Evolutionary conservation across 2,113 vertebrate genomes (phyloP).

Genomic region (Diadophis punctatus): DNA sequence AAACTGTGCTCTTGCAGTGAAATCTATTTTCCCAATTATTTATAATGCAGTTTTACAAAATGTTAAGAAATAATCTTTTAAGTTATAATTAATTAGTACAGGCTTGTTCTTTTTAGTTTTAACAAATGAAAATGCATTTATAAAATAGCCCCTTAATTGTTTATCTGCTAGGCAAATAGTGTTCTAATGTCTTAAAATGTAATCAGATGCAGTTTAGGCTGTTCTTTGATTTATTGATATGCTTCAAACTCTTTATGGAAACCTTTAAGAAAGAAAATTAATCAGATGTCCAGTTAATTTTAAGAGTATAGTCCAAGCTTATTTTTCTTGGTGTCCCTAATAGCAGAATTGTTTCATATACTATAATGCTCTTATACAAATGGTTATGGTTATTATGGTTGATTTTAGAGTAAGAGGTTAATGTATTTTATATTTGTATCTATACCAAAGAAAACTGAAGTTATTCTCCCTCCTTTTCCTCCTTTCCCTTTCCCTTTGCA

Average conservation of each 20-base stretch:
- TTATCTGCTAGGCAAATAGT: constrained; percentile 66
- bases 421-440: not conserved
- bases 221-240: constrained; percentile 61
- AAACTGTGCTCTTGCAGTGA: constrained; percentile 36
- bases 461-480: not conserved
- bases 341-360: constrained; percentile 26
- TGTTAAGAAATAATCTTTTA: constrained; percentile 61
- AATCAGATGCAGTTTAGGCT: constrained; percentile 53
- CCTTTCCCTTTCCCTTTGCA: not conserved
- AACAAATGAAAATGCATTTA: constrained; percentile 64
- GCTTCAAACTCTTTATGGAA: constrained; percentile 52
- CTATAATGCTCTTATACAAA: constrained; percentile 32
- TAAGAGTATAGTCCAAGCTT: constrained; percentile 31
- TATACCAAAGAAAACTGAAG: not conserved
- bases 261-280: constrained; percentile 52
- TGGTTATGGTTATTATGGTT: not conserved
- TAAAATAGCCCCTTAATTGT: constrained; percentile 61
- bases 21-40: constrained; percentile 40
- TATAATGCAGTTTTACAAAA: constrained; percentile 58
- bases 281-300: constrained; percentile 47
- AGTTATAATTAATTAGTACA: constrained; percentile 66
- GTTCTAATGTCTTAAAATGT: constrained; percentile 62
- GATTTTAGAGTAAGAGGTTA: not conserved
- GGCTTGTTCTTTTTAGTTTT: constrained; percentile 54
- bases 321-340: constrained; percentile 40